phyloP scores from a whole-genome alignment of 2,113 vertebrate genomes.

The Vidua chalybeata region DNA sequence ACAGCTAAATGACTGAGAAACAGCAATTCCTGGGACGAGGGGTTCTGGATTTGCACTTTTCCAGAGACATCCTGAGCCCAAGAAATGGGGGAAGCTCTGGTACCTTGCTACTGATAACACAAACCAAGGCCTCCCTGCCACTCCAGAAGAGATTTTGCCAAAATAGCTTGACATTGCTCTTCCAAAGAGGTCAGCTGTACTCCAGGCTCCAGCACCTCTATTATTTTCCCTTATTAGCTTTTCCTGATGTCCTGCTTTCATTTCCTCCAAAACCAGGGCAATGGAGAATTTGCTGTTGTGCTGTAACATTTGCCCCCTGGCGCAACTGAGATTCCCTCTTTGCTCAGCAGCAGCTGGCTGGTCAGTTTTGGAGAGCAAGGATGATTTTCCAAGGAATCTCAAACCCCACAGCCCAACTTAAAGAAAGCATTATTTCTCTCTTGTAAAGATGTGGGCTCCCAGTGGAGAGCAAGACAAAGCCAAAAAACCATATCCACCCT shows the following conservation, averaged over 20 bases:
- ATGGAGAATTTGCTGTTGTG: background rate
- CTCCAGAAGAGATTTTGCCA: background rate
- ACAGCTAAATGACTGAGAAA: background rate
- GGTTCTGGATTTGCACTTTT: background rate
- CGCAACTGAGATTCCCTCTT: background rate
- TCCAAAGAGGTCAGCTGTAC: background rate
- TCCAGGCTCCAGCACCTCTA: background rate
- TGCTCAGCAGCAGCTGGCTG: background rate
- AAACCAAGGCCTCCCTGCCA: background rate
- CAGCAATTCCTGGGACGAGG: background rate
- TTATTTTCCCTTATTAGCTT: constrained; percentile 33
- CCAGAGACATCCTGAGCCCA: background rate
- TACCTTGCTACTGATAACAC: background rate
- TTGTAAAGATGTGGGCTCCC: background rate
- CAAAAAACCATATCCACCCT: background rate
- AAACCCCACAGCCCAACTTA: background rate
- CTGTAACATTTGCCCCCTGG: fast-evolving
- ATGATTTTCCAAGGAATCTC: background rate
- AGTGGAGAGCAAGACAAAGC: background rate
- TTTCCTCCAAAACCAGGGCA: constrained; percentile 33
- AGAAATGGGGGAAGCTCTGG: background rate
- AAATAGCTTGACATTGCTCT: background rate
- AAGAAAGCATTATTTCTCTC: background rate
- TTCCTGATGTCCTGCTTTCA: background rate
- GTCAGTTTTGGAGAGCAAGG: background rate